Evolutionary conservation across 2,888 invertebrate genomes (phyloP).

Genomic region (Drosophila atripex): DNA sequence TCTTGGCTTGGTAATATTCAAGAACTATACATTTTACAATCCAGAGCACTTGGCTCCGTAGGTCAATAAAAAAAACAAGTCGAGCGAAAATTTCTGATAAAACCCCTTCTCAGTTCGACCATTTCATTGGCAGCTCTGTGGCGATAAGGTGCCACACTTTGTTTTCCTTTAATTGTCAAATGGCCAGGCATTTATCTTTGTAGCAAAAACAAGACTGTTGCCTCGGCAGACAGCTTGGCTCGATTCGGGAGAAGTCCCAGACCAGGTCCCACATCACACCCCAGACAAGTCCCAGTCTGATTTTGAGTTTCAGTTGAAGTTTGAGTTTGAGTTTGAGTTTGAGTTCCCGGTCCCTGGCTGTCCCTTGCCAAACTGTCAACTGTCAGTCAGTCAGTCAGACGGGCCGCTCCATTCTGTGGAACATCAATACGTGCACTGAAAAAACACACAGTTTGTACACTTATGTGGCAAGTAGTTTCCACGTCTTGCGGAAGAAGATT

Average conservation of each 20-base stretch:
- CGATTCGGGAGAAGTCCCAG: constrained; percentile 16
- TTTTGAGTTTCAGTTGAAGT: not conserved
- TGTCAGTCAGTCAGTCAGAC: constrained; percentile 66
- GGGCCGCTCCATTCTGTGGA: constrained; percentile 40
- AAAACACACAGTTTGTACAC: not conserved
- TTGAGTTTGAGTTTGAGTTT: constrained; percentile 3
- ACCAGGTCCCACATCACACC: not conserved
- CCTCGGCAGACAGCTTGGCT: constrained; percentile 71
- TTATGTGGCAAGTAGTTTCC: not conserved
- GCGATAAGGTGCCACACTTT: constrained; percentile 64
- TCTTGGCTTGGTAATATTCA: not conserved
- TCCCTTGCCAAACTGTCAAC: constrained; percentile 73
- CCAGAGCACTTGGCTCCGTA: not conserved
- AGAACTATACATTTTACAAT: not conserved
- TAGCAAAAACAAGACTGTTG: constrained; percentile 42
- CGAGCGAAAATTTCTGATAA: constrained; percentile 44
- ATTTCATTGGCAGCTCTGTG: constrained; percentile 50
- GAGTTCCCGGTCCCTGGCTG: constrained; percentile 21
- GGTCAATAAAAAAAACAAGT: constrained; percentile 11
- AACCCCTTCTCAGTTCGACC: constrained; percentile 16
- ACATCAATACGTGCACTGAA: constrained; percentile 60
- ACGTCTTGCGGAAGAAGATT: not conserved
- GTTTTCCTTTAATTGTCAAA: constrained; percentile 71
- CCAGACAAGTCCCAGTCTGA: constrained; percentile 6
- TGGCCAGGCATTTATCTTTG: constrained; percentile 64